These are phyloP conservation scores for Caenorhabditis becei DNA, from an alignment of 2,888 invertebrate genomes.

Conservation along the genomic window DNA sequence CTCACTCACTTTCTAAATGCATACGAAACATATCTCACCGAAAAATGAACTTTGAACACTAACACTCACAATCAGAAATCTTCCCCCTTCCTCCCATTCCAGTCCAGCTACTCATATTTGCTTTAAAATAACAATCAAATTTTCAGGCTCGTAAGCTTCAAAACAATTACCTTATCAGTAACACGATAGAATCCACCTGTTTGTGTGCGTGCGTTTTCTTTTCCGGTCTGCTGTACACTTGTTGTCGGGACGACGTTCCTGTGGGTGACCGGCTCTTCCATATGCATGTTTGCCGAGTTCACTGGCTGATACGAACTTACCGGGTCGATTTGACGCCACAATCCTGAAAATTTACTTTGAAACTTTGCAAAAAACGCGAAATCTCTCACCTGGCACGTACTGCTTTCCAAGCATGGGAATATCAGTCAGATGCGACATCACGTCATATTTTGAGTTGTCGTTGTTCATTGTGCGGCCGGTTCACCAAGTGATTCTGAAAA, in stretches of 20 bases:
- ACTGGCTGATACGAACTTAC: not conserved
- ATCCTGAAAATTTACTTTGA: constrained; percentile 9
- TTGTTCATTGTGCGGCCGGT: constrained; percentile 12
- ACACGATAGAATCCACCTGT: constrained; percentile 4
- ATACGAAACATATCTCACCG: too few species aligned
- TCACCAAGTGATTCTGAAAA: constrained; percentile 29
- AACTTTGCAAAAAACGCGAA: not conserved
- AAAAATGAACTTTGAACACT: too few species aligned
- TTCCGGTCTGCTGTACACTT: constrained; percentile 16
- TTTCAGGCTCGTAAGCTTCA: too few species aligned
- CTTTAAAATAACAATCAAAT: constrained; percentile 10
- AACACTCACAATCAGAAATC: too few species aligned
- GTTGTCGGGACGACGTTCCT: constrained; percentile 13
- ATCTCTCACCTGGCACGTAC: constrained; percentile 52
- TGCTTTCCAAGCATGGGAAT: constrained; percentile 58
- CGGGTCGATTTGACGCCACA: constrained; percentile 36
- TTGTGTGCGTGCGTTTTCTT: constrained; percentile 12
- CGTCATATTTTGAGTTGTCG: constrained; percentile 37
- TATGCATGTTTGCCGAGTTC: not conserved
- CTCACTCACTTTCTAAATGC: too few species aligned
- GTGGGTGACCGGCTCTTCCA: constrained; percentile 9
- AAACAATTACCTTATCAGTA: constrained; percentile 38
- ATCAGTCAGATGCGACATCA: constrained; percentile 43
- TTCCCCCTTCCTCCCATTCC: too few species aligned
- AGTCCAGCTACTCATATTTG: not conserved